These are phyloP conservation scores for Epinephelus coioides DNA, from an alignment of 2,797 vertebrate species.

Conservation along the genomic window DNA sequence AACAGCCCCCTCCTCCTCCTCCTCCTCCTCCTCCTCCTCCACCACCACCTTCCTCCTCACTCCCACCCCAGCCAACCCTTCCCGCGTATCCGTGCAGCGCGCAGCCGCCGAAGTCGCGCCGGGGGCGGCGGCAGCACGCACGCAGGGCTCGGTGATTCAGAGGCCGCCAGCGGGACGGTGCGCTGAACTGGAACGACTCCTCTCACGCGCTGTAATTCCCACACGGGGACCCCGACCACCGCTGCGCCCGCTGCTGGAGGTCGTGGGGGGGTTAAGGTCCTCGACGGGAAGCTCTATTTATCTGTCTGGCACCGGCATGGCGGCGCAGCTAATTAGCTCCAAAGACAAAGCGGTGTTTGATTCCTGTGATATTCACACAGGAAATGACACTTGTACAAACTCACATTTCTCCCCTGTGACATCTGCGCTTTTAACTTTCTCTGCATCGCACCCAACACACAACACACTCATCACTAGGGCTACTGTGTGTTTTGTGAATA, in stretches of 20 bases:
- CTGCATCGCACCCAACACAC: too few relatives aligned
- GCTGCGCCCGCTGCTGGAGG: slow-evolving; percentile 70
- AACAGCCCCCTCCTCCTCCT: not conserved
- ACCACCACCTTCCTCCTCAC: slow-evolving; percentile 16
- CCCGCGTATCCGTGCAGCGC: slow-evolving; percentile 51
- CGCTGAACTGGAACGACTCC: slow-evolving; percentile 66
- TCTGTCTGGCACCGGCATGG: slow-evolving; percentile 61
- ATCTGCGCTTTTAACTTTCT: not conserved
- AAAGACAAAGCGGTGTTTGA: slow-evolving; percentile 45
- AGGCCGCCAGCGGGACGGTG: slow-evolving; percentile 77
- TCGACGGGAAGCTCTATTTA: slow-evolving; percentile 59
- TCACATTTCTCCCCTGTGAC: not conserved
- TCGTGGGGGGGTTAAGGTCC: slow-evolving; percentile 69
- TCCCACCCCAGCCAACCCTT: slow-evolving; percentile 44
- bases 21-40: slow-evolving; percentile 10
- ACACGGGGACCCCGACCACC: slow-evolving; percentile 68
- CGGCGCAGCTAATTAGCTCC: slow-evolving; percentile 46
- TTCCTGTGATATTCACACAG: not conserved
- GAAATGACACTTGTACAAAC: not conserved
- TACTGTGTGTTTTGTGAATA: not conserved
- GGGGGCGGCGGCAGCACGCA: slow-evolving; percentile 81
- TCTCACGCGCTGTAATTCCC: slow-evolving; percentile 50
- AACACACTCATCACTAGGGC: too few relatives aligned
- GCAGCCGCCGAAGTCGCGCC: slow-evolving; percentile 71
- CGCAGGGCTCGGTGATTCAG: slow-evolving; percentile 83